Evolutionary conservation across 2,113 vertebrate species (phyloP).

Genomic region (Sakesphorus luctuosus): DNA sequence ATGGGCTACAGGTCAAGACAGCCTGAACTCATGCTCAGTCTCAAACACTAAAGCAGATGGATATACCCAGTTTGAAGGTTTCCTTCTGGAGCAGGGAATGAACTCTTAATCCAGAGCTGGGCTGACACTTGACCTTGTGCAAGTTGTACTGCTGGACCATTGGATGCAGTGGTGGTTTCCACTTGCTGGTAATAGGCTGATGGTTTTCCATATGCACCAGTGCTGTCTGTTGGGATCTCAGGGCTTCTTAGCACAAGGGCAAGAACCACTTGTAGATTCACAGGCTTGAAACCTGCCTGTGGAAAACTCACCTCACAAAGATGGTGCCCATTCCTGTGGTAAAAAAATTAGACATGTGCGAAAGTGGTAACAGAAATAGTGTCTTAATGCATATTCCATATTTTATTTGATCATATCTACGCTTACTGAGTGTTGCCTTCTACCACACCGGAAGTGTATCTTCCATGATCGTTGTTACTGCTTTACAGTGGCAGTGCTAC

Average conservation of each 20-base stretch:
- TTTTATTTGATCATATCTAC: background rate
- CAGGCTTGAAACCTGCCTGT: background rate
- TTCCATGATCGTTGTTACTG: background rate
- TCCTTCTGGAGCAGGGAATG: background rate
- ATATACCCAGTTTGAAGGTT: background rate
- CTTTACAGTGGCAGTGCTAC: background rate
- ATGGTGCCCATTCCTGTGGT: fast-evolving
- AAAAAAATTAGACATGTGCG: background rate
- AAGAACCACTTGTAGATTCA: background rate
- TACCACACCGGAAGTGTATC: background rate
- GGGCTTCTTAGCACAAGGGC: background rate
- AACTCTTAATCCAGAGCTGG: background rate
- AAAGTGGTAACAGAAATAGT: background rate
- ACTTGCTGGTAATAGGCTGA: background rate
- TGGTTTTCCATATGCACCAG: fast-evolving
- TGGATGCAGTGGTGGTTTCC: fast-evolving
- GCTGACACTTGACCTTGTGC: background rate
- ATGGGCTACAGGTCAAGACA: background rate
- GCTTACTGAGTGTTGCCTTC: background rate
- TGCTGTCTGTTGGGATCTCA: background rate
- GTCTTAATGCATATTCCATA: background rate
- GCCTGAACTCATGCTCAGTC: background rate
- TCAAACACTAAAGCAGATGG: background rate
- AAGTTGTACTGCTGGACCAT: background rate
- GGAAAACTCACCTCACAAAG: fast-evolving